Evolutionary conservation across 2,113 vertebrate genomes (phyloP), one percentile per base, ranked within the genome.

Genomic region (Falcunculus frontatus): DNA sequence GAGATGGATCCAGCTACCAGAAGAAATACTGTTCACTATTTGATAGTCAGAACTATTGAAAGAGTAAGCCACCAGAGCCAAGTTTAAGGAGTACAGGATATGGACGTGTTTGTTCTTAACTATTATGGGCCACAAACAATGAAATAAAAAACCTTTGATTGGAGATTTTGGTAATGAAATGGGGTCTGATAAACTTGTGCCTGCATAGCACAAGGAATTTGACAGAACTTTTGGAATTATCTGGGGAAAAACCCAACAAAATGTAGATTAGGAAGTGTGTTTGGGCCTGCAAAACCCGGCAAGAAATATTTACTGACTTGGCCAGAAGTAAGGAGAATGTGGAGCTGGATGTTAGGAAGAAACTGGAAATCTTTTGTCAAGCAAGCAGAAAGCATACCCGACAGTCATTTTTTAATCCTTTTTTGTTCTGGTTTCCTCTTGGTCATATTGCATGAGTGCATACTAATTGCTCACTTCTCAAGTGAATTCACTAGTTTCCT

Each of bases 221-320:
- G n/a, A 64, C n/a, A 81, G 27, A 92, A 49, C 1, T 19, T 89
- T 57, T n/a, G 7, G 25, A 76, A 62, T 76, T 83, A 35, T 92
- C 35, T 82, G 14, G 9, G 46, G 10, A 39, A 63, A 62, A 85
- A 13, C 26, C 7, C 37, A 21, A 37, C 1, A 81, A 77, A 14
- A 44, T 27, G 3, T 37, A 69, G 13, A 44, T 69, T 14, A 30
- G 4, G 13, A 68, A 65, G 4, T 0, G 0, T 59, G 8, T 70
- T 81, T 65, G 6, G 10, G 8, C 59, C 29, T 59, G 35, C 2
- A 85, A 78, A 50, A 50, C 8, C 12, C 11, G 2, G 7, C 26
- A 83, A 83, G 22, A 73, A 59, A 4, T 47, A 33, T 39, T 72
- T 83, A 80, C 10, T 42, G 16, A 67, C 17, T 49, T 29, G 12